Evolutionary conservation across 2,113 vertebrate species (phyloP), one percentile per base, ranked within the genome.

Genomic region (Hylia prasina): DNA sequence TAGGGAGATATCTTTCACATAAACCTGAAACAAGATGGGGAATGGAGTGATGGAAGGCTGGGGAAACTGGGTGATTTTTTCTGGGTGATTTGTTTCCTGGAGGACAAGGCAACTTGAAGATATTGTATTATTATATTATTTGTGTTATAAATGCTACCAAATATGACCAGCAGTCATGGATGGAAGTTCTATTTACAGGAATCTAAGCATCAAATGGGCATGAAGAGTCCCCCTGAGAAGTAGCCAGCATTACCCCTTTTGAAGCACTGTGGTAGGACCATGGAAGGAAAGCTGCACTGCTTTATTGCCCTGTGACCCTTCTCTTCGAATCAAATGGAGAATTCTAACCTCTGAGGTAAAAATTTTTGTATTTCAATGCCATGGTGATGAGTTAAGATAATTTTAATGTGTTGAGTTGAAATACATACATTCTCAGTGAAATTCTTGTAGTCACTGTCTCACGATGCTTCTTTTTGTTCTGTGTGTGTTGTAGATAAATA

Each of bases 201-300:
- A 24, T 56, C 48, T 64, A n/a, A 79, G 50, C 44, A 80, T 72
- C 16, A 61, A 64, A 53, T 35, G n/a, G 19, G 19, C 24, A 24
- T 4, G 22, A 39, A 64, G 39, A 70, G 33, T 9, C 10, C 0
- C 0, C 10, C 37, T 35, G 54, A 77, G 50, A 53, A 71, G 37
- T 1, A 56, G 13, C 21, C 27, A 23, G 25, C 0, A 0, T 64
- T n/a, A n/a, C 23, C 10, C 30, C 27, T 61, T 79, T 13, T 15
- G 51, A 51, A 73, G 42, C 35, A 16, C 18, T 3, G 15, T 1
- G 0, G 24, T 3, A 56, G 60, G 20, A 45, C 11, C 44, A 7
- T 14, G 31, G 11, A 63, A 40, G 68, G 15, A 84, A 81, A 83
- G 18, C 56, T 39, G 21, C 17, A 4, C 7, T 63, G 25, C 5